Evolutionary conservation across 2,797 vertebrate species (phyloP).

Genomic region (Heterohyrax brucei): DNA sequence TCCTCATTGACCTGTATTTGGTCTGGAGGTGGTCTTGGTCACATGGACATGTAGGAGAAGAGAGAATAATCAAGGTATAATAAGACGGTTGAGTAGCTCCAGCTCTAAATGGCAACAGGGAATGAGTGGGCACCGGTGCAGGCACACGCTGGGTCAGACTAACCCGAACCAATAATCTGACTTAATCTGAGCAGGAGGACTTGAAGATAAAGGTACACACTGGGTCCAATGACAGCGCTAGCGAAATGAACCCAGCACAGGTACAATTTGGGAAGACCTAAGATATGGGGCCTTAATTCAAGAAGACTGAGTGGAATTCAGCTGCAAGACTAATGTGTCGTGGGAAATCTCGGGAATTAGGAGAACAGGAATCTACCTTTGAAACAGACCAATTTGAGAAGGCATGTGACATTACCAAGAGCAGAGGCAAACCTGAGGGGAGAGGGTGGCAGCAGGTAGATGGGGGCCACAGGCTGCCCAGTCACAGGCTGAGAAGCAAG

Average conservation of each 20-base stretch:
- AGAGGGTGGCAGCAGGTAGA: neutral
- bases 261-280: neutral
- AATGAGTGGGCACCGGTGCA: neutral
- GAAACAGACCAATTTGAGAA: neutral
- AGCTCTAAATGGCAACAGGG: neutral
- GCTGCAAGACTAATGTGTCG: neutral
- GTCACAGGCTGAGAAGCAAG: neutral
- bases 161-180: neutral
- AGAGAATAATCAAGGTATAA: neutral
- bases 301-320: neutral
- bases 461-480: neutral
- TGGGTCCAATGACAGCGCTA: neutral
- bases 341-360: conserved; percentile 51
- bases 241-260: neutral
- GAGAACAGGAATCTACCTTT: neutral
- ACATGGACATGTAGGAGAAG: neutral
- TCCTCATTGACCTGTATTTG: conserved; percentile 7
- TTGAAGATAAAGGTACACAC: neutral
- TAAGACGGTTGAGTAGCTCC: neutral
- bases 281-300: neutral
- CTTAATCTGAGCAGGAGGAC: neutral
- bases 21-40: neutral
- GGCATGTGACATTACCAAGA: neutral
- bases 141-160: neutral
- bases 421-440: neutral